phyloP scores from a whole-genome alignment of 2,888 invertebrate species.

The Catonia carolina region DNA sequence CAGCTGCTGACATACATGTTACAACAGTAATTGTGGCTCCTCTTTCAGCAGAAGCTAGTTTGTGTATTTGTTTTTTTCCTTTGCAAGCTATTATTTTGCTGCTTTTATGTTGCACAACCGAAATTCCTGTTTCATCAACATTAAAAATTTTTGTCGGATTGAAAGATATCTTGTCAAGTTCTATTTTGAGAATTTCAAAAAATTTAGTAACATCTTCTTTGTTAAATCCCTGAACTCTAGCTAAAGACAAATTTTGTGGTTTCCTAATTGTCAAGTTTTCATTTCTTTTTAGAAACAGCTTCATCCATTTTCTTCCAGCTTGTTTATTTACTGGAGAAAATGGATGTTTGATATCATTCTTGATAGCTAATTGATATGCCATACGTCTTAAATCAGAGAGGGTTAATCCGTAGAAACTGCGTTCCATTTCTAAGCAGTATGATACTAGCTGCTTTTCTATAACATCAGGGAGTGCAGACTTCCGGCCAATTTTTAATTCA shows the following conservation, averaged over 20 bases:
- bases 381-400: constrained; percentile 3
- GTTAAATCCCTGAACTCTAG: constrained; percentile 24
- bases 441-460: constrained; percentile 6
- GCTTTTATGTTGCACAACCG: constrained; percentile 36
- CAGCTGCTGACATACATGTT: constrained; percentile 36
- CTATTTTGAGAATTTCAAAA: constrained; percentile 20
- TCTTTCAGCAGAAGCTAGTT: constrained; percentile 38
- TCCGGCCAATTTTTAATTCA: no score
- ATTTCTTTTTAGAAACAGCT: constrained; percentile 21
- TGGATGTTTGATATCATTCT: constrained; percentile 15
- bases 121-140: no score
- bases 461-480: no score
- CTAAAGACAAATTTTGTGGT: constrained; percentile 22
- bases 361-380: constrained; percentile 21
- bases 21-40: constrained; percentile 36
- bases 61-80: constrained; percentile 38
- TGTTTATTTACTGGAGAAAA: no score
- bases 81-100: constrained; percentile 34
- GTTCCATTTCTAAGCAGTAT: constrained; percentile 14
- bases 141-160: constrained; percentile 36
- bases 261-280: constrained; percentile 17
- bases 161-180: constrained; percentile 31
- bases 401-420: constrained; percentile 1
- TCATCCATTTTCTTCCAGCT: constrained; percentile 19
- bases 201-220: constrained; percentile 19